Evolutionary conservation across 2,113 vertebrate genomes (phyloP).

Genomic region (Pseudopipra pipra): DNA sequence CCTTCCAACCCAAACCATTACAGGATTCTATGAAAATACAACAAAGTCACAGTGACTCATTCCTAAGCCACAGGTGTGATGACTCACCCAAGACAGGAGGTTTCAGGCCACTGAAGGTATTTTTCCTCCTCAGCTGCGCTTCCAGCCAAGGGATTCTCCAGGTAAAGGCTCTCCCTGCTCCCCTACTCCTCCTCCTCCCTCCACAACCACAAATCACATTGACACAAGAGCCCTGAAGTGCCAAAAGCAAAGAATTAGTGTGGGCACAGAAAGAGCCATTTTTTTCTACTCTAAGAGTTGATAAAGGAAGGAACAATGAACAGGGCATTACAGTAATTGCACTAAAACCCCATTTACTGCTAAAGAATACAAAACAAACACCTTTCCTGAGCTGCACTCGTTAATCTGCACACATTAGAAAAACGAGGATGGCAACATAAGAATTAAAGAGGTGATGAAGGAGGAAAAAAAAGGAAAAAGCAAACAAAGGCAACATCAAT

Average conservation of each 20-base stretch:
- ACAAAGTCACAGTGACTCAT: background rate
- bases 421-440: background rate
- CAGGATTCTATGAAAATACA: background rate
- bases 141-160: accelerated
- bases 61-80: background rate
- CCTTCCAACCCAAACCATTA: background rate
- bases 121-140: background rate
- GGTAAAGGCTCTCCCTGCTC: background rate
- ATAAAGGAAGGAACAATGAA: background rate
- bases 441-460: background rate
- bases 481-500: background rate
- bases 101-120: background rate
- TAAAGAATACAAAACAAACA: background rate
- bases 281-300: background rate
- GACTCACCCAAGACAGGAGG: background rate
- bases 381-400: background rate
- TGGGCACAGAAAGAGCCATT: background rate
- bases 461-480: background rate
- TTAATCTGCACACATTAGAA: background rate
- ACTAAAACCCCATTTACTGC: background rate
- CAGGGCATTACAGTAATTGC: background rate
- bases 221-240: background rate
- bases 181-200: background rate
- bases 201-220: background rate
- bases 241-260: background rate